Evolutionary conservation across 2,113 vertebrate species (phyloP), one percentile per base, ranked within the genome.

Genomic region (Neolamprologus hecqui): DNA sequence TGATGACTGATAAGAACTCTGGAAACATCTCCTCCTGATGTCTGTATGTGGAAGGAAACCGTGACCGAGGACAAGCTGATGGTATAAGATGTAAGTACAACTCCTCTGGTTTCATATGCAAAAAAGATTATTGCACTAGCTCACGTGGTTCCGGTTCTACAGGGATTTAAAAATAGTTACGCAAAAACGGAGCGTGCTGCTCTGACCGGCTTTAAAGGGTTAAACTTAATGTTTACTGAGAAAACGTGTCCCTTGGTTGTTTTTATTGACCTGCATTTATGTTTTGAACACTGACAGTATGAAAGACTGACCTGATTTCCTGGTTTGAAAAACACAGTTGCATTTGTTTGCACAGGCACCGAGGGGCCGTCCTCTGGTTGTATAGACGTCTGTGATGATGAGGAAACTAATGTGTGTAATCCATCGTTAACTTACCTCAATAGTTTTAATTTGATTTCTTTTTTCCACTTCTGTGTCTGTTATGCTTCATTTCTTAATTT

Each of bases 71-170:
- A 42, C 40, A 42, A 13, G 12, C 40, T 42, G 2, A 13, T 42
- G 40, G 40, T 12, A 42, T 42, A 42, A 42, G 40, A 42, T 42
- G 40, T 3, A 42, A 42, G 40, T 42, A 42, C 40, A 42, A 42
- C 40, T 13, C 40, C 40, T 42, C 40, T 0, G 12, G 40, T 42
- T 42, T 42, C 40, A 42, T 42, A 42, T 42, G 40, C 2, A 6
- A 42, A 42, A 13, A 42, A 3, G 3, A 45, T 14, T 45, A 45
- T 45, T 45, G 42, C 0, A 5, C 42, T 45, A 14, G 12, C 12
- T 45, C 0, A 42, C 6, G 6, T 14, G 12, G 40, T 42, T 42
- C 0, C 5, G 0, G 40, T 1, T 0, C 40, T 13, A 42, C 12
- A 0, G 12, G 12, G 42, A 45, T 45, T 45, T 45, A 45, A 45